Base-by-base conservation (phyloP, 2,797 vertebrate species). In the Sebastes diploproa region DNA sequence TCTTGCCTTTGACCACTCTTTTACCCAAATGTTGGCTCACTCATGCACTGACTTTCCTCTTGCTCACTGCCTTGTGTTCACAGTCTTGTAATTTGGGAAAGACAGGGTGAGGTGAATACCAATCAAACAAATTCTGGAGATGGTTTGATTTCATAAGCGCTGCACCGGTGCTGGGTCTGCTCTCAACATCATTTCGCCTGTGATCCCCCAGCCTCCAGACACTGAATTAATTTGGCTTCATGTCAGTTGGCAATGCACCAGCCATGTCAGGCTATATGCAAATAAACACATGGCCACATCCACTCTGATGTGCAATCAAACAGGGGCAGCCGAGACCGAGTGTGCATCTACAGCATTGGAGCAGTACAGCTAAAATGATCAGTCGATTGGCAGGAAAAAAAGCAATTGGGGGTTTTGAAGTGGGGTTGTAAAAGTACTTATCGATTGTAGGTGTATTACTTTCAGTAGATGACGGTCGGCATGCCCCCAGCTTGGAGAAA, bases 1-100 rank as follows among this genome's bases (percentile, higher is more conserved):
- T 93, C 89, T 93, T 90, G 77, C 85, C 88, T 93, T 81, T 91
- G 87, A 85, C 87, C 78, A 76, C 83, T 90, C 93, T 88, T 90
- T 77, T 66, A 86, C 0, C 73, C 80, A 86, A 81, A 55, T 25
- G 74, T 83, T 78, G 78, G 89, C 77, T 88, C 91, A 86, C 89
- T 92, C 90, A 88, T 73, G 71, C 90, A 72, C 92, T 89, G 83
- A 86, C 84, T 91, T 86, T 87, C 88, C 83, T 91, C 91, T 91
- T 87, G 77, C 89, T 94, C 86, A 77, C 54, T 75, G 86, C 88
- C 89, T 85, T 92, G 89, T 91, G 69, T 79, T 81, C 55, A 78
- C 78, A 70, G 72, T 84, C 64, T 32, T 59, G 30, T 14, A 56
- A 11, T 75, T 46, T 66, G 29, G 56, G 38, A 70, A 67, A 36